Evolutionary conservation across 2,797 vertebrate species (phyloP).

Genomic region (Pangasius macronema): DNA sequence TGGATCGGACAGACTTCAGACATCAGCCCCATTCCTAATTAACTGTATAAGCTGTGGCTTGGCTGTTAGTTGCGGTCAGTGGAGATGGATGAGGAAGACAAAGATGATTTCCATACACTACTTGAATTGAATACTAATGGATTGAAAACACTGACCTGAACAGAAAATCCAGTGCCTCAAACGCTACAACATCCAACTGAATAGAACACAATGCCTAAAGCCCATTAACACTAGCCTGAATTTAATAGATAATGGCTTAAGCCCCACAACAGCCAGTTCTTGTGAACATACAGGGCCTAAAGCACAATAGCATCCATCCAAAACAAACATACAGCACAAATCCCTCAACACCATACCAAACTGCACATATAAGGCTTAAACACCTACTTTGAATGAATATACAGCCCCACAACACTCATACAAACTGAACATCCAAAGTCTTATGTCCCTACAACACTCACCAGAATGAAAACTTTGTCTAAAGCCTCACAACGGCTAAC

Average conservation of each 20-base stretch:
- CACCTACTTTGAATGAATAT: not conserved
- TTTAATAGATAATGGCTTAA: not conserved
- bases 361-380: not conserved
- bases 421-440: not conserved
- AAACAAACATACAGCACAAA: not conserved
- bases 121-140: not conserved
- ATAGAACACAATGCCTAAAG: not conserved
- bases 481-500: not conserved
- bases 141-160: not conserved
- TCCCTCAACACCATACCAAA: not conserved
- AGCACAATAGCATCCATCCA: not conserved
- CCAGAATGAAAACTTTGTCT: not conserved
- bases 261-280: not conserved
- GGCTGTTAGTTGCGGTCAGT: not conserved
- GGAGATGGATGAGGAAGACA: constrained; percentile 10
- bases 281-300: not conserved
- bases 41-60: not conserved
- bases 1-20: not conserved
- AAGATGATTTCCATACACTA: not conserved
- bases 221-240: not conserved
- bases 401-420: not conserved
- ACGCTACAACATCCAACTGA: not conserved
- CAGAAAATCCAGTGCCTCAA: not conserved
- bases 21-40: not conserved
- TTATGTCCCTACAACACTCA: not conserved